These are phyloP conservation scores for Sus cebifrons DNA, from an alignment of 2,797 vertebrate genomes.

Conservation along the genomic window DNA sequence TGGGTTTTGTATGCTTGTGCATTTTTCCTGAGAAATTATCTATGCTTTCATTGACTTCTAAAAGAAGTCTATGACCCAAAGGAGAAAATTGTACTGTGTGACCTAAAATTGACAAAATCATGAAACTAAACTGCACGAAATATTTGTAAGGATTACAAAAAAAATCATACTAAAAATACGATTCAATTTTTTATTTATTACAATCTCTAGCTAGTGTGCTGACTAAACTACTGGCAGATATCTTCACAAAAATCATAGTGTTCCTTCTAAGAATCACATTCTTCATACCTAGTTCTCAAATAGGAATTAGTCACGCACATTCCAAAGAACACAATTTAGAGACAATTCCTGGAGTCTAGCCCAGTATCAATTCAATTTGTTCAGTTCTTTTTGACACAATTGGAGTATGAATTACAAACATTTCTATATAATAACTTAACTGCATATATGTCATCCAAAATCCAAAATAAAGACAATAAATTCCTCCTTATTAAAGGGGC, in stretches of 20 bases:
- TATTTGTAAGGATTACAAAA: constrained; percentile 37
- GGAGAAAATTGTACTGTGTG: constrained; percentile 37
- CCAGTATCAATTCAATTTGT: background rate
- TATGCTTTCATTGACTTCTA: constrained; percentile 14
- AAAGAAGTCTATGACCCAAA: background rate
- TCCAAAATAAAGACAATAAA: constrained; percentile 11
- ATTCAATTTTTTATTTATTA: background rate
- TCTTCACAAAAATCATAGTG: constrained; percentile 9
- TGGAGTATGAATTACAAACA: background rate
- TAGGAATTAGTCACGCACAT: constrained; percentile 39
- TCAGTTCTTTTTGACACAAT: background rate
- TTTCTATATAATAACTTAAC: background rate
- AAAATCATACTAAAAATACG: background rate
- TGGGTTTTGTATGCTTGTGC: background rate
- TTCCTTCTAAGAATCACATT: constrained; percentile 17
- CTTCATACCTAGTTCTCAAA: constrained; percentile 6
- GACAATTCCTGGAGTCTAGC: constrained; percentile 11
- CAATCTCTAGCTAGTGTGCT: background rate
- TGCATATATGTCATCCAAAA: background rate
- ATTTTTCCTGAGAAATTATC: constrained; percentile 11
- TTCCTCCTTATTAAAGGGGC: constrained; percentile 21
- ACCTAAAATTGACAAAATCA: constrained; percentile 46
- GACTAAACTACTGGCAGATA: background rate
- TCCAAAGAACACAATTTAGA: constrained; percentile 24
- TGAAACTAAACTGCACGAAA: constrained; percentile 32